Evolutionary conservation across 1,140 invertebrate genomes (phyloP).

Genomic region (Neodiprion fabricii): DNA sequence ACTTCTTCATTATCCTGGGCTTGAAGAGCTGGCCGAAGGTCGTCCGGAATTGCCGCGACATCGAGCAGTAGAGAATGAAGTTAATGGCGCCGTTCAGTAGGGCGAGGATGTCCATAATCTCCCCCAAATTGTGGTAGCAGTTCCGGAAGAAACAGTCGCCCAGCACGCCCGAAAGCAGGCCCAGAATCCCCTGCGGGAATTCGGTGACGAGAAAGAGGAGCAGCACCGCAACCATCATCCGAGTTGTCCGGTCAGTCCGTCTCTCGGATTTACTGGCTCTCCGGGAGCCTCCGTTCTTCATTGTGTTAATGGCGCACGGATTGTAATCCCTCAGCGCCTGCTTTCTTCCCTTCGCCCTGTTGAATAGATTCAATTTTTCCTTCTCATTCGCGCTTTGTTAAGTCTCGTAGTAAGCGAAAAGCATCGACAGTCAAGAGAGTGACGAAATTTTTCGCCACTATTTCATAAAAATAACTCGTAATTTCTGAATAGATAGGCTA

Average conservation of each 20-base stretch:
- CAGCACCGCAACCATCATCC: conserved; percentile 88
- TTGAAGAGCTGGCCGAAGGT: conserved; percentile 82
- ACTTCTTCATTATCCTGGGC: conserved; percentile 49
- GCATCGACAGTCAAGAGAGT: no score
- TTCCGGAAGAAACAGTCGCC: conserved; percentile 76
- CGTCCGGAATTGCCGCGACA: conserved; percentile 90
- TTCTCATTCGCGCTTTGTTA: not conserved
- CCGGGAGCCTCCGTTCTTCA: conserved; percentile 18
- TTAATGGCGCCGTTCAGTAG: conserved; percentile 92
- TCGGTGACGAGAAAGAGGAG: conserved; percentile 87
- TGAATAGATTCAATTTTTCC: not conserved
- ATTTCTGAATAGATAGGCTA: no score
- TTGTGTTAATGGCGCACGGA: conserved; percentile 56
- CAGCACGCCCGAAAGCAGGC: conserved; percentile 74
- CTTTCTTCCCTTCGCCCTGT: conserved; percentile 73
- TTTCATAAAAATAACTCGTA: no score
- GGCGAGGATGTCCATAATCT: conserved; percentile 91
- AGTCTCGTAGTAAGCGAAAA: no score
- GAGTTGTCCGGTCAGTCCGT: conserved; percentile 84
- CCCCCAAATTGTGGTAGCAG: conserved; percentile 82
- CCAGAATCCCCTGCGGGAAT: conserved; percentile 82
- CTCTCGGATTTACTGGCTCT: conserved; percentile 70
- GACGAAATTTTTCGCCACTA: not conserved
- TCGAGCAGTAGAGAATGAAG: conserved; percentile 93
- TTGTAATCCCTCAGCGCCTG: conserved; percentile 71